Conservation (phyloP, 2,888 invertebrate genomes). For the Drosophila stalkeri region DNA sequence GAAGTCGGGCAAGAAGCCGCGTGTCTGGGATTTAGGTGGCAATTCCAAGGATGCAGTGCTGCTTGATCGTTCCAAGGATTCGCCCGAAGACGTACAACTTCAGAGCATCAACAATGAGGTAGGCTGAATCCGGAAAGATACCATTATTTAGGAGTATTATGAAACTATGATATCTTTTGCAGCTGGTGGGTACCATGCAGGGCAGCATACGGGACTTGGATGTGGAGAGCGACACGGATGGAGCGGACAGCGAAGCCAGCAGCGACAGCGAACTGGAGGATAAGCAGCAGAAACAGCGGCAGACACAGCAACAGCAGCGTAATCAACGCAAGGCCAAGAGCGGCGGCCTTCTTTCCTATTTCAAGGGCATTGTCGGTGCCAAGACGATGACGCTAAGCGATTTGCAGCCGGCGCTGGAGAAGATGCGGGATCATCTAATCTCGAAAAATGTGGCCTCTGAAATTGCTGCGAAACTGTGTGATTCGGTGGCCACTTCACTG, state of each 20-base stretch:
- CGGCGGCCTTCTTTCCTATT: slow-evolving; percentile 91
- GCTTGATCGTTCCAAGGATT: slow-evolving; percentile 93
- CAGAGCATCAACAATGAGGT: slow-evolving; percentile 77
- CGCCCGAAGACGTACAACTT: slow-evolving; percentile 87
- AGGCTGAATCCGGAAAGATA: slow-evolving; percentile 16
- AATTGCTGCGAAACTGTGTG: slow-evolving; percentile 96
- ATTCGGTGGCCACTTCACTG: slow-evolving; percentile 94
- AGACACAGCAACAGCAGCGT: slow-evolving; percentile 68
- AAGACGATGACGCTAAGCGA: slow-evolving; percentile 93
- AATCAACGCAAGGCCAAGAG: slow-evolving; percentile 31
- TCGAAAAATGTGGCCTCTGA: slow-evolving; percentile 99
- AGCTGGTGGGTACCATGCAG: slow-evolving; percentile 94
- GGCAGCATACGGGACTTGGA: slow-evolving; percentile 93
- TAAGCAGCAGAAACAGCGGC: slow-evolving; percentile 80
- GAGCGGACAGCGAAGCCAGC: slow-evolving; percentile 85
- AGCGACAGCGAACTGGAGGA: slow-evolving; percentile 72
- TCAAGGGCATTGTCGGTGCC: slow-evolving; percentile 94
- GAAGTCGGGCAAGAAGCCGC: slow-evolving; percentile 94
- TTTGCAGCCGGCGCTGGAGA: slow-evolving; percentile 94
- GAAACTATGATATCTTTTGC: slow-evolving; percentile 3
- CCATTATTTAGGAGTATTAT: background rate
- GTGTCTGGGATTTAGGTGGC: slow-evolving; percentile 95
- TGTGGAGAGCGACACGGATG: slow-evolving; percentile 90
- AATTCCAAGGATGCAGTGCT: slow-evolving; percentile 90
- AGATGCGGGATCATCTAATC: slow-evolving; percentile 97